Base-by-base conservation (phyloP, 2,888 invertebrate genomes). In the Cephus pygmeus region DNA sequence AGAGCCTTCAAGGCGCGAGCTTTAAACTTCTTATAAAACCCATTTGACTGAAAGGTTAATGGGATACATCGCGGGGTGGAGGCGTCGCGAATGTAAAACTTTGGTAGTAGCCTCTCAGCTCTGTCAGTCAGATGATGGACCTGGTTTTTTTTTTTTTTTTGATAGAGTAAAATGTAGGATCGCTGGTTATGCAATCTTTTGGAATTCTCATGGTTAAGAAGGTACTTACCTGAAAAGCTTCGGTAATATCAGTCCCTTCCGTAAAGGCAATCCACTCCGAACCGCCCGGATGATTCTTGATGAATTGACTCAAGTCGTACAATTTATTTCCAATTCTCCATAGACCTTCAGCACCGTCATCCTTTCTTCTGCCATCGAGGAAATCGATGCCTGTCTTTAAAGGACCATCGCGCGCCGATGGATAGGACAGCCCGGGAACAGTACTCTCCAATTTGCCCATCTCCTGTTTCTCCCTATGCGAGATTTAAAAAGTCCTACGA, bases 241-340 rank as follows among this genome's bases (percentile, higher is more conserved):
- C 96, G 0, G 96, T 96, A 79, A 97, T 96, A 85, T 97, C 96
- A 1, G 95, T 95, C 0, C 96, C 96, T 93, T 95, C 94, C 1
- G 95, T 94, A 74, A 95, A 91, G 68, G 92, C 91, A 76, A 97
- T 87, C 97, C 97, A 97, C 88, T 95, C 95, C 0, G 92, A 86
- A 1, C 98, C 97, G 68, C 98, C 98, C 0, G 98, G 99, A 93
- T 99, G 99, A 73, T 92, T 93, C 4, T 94, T 91, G 9, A 96
- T 92, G 90, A 98, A 99, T 33, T 94, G 93, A 0, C 95, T 94
- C 34, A 99, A 93, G 91, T 99, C 97, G 90, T 98, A 99, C 34
- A 99, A 92, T 73, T 93, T 92, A 90, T 97, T 93, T 83, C 95
- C 93, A 33, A 97, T 93, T 83, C 97, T 93, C 97, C 97, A 97